Conservation (phyloP, 1,140 invertebrate species). For the Meloidogyne exigua region DNA sequence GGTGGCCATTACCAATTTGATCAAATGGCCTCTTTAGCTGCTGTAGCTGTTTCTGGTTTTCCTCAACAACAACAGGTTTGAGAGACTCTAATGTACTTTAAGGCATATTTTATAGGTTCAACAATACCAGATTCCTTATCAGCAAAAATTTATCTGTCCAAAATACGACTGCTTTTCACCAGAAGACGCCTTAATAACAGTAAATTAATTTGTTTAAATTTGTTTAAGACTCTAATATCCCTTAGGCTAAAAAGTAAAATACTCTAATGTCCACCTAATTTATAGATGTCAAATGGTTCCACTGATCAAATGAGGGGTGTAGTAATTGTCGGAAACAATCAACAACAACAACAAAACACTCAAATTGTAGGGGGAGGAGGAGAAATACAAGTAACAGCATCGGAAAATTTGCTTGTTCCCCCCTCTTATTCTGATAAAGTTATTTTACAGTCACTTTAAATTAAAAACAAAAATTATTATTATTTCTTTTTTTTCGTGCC, state of each 20-base stretch:
- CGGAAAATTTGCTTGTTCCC: conserved; percentile 48
- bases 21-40: conserved; percentile 29
- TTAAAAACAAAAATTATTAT: not conserved
- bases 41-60: not conserved
- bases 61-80: conserved; percentile 1
- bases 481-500: not conserved
- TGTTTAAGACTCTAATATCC: not conserved
- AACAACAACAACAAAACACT: conserved; percentile 15
- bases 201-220: not conserved
- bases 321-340: not conserved
- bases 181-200: conserved; percentile 3
- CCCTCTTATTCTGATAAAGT: conserved; percentile 59
- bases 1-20: not conserved
- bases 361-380: conserved; percentile 7
- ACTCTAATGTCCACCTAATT: not conserved
- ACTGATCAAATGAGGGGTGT: conserved; percentile 4
- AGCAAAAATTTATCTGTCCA: conserved; percentile 18
- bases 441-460: conserved; percentile 58
- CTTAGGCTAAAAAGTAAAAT: too few relatives aligned
- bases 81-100: not conserved
- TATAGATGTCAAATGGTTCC: not conserved
- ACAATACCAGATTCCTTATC: conserved; percentile 19
- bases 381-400: not conserved
- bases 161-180: conserved; percentile 26
- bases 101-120: not conserved